Evolutionary conservation across 1,140 invertebrate species (phyloP), one percentile per base, ranked within the genome.

Genomic region (Heliothis virescens): DNA sequence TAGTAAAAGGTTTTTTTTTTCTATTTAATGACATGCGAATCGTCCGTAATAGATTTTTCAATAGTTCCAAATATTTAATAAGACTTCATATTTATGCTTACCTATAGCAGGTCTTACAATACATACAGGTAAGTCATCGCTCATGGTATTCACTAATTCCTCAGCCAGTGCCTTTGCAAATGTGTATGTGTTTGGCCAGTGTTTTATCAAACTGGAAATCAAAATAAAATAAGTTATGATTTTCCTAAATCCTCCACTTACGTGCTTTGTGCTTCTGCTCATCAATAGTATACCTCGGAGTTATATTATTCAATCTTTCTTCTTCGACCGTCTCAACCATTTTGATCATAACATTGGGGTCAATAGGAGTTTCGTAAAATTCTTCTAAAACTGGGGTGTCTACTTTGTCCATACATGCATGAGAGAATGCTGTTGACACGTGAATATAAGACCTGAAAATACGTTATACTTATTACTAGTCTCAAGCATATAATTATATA

Each of bases 351-450:
- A 16, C n/a, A 12, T 78, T 52, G 4, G 75, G 63, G 12, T 48
- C n/a, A 0, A 78, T 18, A 16, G 75, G 75, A 41, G 13, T 48
- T 0, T 1, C 9, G 52, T 69, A 78, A 48, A 78, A 78, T 3
- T 57, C n/a, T 26, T 78, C 75, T 12, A 67, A 18, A 9, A 78
- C 29, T 11, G 53, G 26, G 48, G n/a, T 11, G 3, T 29, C 11
- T 0, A 69, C 16, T 5, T 10, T 11, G 3, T 50, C n/a, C 3
- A 7, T 15, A 10, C 15, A 52, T 0, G 74, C 74, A 13, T 78
- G 75, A 11, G 75, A 53, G 16, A 67, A 78, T 1, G 75, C 75
- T 26, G 75, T 78, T 26, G 75, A 78, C 18, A 78, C 63, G 26
- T 78, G 29, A 3, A 78, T 29, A 18, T 65, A 63, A 3, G 75